Base-by-base conservation (phyloP, 1,140 invertebrate genomes). In the Linepithema humile region DNA sequence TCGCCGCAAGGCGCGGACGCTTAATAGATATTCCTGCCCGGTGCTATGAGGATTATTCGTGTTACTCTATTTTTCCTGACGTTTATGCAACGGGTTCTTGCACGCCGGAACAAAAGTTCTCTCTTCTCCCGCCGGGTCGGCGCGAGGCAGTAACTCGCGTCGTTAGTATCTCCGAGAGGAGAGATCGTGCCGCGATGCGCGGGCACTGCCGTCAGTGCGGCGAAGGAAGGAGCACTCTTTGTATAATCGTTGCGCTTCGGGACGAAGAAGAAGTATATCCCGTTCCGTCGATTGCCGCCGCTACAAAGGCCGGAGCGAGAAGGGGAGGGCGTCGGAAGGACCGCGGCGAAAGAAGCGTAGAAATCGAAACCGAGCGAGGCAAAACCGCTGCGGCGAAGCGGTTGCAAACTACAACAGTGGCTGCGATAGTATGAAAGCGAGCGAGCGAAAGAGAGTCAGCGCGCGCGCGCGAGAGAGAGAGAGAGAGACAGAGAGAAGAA, bases 251-350 rank as follows among this genome's bases (percentile, higher is more conserved):
- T 70, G 84, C 88, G 85, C 88, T 91, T 91, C 85, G 85, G 86
- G 85, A 48, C 77, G 88, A 90, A 88, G 90, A 90, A 88, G 85
- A 89, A 87, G 85, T 91, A 90, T 90, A 91, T 91, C 87, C 85
- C 89, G 55, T 84, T 86, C 74, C 82, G 84, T 89, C 84, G 89
- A 91, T 87, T 85, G 84, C 80, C 85, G 84, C 82, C 86, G 84
- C 83, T 57, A 57, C 75, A 80, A 69, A 78, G 45, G 48, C 62
- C 73, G 15, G 20, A 40, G 84, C 70, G 77, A 65, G 50, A 83
- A 67, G 88, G 85, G 84, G 88, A 88, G 84, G 86, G 89, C 53
- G 67, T 85, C 64, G 82, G 59, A 35, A 26, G 48, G 65, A 84
- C 67, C 17, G 89, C 85, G n/a, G 35, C 74, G 78, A 88, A 84